Conservation (phyloP, 2,113 vertebrate species). For the Pachyramphus minor region DNA sequence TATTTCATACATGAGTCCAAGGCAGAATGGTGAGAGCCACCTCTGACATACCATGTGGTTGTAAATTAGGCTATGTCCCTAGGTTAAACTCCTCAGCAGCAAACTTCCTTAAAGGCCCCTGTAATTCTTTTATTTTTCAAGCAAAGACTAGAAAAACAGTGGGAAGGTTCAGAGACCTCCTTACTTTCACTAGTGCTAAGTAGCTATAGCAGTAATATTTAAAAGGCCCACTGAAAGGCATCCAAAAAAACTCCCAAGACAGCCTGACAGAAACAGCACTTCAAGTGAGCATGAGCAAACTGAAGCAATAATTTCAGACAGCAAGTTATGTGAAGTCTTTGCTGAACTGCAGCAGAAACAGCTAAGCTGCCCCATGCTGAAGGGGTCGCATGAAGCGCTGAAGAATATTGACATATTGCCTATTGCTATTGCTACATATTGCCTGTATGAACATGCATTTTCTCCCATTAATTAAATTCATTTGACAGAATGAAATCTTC, state of each 20-base stretch:
- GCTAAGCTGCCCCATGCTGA: neutral
- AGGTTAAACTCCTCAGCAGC: neutral
- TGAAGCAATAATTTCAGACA: neutral
- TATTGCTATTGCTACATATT: neutral
- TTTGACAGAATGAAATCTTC: neutral
- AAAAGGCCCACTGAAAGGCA: neutral
- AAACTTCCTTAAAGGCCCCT: neutral
- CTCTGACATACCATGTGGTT: rapidly evolving
- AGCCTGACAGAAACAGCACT: neutral
- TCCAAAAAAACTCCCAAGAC: neutral
- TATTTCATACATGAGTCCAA: neutral
- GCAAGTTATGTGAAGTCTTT: neutral
- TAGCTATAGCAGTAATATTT: neutral
- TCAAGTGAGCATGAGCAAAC: neutral
- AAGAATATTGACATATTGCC: neutral
- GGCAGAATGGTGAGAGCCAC: neutral
- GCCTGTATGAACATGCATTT: neutral
- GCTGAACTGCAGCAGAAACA: neutral
- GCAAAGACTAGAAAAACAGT: neutral
- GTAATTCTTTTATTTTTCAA: neutral
- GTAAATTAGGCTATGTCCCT: neutral
- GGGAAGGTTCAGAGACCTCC: neutral
- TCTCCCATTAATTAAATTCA: neutral
- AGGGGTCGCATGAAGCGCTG: neutral
- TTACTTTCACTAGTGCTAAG: neutral